Percentiles rank a stretch among this genome's conserved stretches.
These are phyloP conservation scores for Procambarus clarkii DNA, from an alignment of 1,140 invertebrate genomes.

Conservation along the genomic window DNA sequence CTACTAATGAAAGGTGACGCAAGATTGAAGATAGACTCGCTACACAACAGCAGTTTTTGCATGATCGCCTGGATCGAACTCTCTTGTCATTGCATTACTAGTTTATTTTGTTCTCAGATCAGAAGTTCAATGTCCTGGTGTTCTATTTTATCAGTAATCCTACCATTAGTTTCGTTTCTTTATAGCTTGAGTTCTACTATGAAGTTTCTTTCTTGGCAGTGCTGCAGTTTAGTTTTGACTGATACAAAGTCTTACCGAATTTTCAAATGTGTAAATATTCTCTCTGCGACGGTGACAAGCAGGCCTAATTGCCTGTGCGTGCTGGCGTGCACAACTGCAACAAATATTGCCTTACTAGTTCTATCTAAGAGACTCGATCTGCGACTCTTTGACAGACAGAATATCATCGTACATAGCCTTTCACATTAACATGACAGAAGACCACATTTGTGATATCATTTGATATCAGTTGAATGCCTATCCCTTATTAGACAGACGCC, in stretches of 20 bases:
- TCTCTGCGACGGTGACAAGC: conserved; percentile 11
- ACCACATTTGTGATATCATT: conserved; percentile 33
- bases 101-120: conserved; percentile 51
- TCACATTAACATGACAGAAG: conserved; percentile 48
- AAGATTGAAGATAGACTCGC: conserved; percentile 49
- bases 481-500: conserved; percentile 42
- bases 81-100: conserved; percentile 57
- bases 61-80: conserved; percentile 59
- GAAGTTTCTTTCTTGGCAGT: conserved; percentile 59
- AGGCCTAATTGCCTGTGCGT: not conserved
- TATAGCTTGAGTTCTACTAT: conserved; percentile 54
- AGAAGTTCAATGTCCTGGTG: conserved; percentile 52
- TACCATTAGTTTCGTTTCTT: conserved; percentile 57
- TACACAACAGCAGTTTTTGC: conserved; percentile 65
- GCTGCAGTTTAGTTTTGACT: conserved; percentile 62
- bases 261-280: conserved; percentile 46
- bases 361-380: conserved; percentile 20
- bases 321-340: conserved; percentile 2
- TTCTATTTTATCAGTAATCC: conserved; percentile 60
- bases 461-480: conserved; percentile 31
- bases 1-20: conserved; percentile 30
- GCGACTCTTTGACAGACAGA: conserved; percentile 59
- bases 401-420: conserved; percentile 24
- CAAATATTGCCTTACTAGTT: conserved; percentile 13
- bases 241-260: conserved; percentile 42